Evolutionary conservation across 2,888 invertebrate genomes (phyloP).

Genomic region (Prenolepis imparis): DNA sequence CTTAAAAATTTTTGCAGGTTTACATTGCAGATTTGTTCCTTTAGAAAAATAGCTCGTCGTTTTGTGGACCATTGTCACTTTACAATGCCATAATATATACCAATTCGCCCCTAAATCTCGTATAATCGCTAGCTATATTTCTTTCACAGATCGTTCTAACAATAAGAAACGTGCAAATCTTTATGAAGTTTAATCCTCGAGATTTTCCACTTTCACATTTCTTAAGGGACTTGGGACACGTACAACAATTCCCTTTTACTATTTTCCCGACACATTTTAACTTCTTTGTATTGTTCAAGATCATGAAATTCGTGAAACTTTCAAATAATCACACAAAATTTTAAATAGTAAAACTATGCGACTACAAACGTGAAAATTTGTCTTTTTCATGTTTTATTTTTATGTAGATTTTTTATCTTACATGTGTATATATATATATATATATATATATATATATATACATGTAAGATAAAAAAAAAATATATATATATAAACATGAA

Average conservation of each 20-base stretch:
- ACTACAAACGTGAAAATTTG: background rate
- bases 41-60: background rate
- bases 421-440: background rate
- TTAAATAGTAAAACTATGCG: background rate
- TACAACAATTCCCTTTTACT: background rate
- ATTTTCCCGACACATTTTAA: background rate
- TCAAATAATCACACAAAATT: conserved; percentile 1
- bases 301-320: background rate
- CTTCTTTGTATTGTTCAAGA: background rate
- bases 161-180: conserved; percentile 1
- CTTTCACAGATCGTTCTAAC: background rate
- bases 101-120: background rate
- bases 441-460: too few species aligned
- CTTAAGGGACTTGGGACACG: background rate
- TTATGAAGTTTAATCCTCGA: conserved; percentile 6
- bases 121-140: conserved; percentile 12
- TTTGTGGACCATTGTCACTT: background rate
- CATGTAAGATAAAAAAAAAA: too few species aligned
- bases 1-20: conserved; percentile 9
- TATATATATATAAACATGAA: too few species aligned
- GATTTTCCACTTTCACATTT: background rate
- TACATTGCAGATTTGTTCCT: background rate
- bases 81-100: conserved; percentile 21
- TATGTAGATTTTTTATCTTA: background rate
- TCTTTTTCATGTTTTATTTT: background rate